Evolutionary conservation across 1,140 invertebrate genomes (phyloP), one percentile per base, ranked within the genome.

Genomic region (Drosophila guanche): DNA sequence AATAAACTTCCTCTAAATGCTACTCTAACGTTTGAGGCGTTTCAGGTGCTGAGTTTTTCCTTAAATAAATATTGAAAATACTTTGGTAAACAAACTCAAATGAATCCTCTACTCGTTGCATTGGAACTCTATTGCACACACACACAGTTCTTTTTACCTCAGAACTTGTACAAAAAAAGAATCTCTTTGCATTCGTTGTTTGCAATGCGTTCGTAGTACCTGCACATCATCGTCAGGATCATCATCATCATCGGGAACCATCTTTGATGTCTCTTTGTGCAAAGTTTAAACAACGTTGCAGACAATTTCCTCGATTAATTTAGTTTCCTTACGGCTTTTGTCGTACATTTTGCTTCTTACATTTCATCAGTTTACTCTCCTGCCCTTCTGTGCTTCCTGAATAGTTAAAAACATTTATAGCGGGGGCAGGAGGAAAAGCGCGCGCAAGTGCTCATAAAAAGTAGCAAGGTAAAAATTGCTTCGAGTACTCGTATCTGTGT

Each of bases 301-400:
- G 76, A 83, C 83, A 88, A 88, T 88, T 88, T 88, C 83, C 83
- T 88, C 83, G 83, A 88, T 88, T 88, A 88, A 88, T 88, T 88
- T 88, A 78, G 78, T 88, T 88, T 86, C 83, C 83, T 66, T 67
- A 68, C 70, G 78, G 60, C 60, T 66, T 88, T 88, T 83, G 78
- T 73, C 33, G 33, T 37, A 37, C 78, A 75, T 75, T 83, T 88
- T 84, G 72, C 65, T 59, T 65, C 55, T 74, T 59, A 69, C 83
- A 77, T 86, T 81, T 88, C 33, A 12, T 88, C 81, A 74, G 83
- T 71, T 85, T 12, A 5, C 46, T 6, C 23, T 14, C n/a, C 25
- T 10, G 8, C 29, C 29, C 29, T 37, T 16, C 14, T 43, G 22
- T 25, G 22, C 33, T 37, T 37, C 42, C 53, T 63, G 51, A 73